Percentiles rank a stretch among this genome's conserved stretches.
phyloP scores from a whole-genome alignment of 1,140 invertebrate genomes.

The Zaprionus ornatus region DNA sequence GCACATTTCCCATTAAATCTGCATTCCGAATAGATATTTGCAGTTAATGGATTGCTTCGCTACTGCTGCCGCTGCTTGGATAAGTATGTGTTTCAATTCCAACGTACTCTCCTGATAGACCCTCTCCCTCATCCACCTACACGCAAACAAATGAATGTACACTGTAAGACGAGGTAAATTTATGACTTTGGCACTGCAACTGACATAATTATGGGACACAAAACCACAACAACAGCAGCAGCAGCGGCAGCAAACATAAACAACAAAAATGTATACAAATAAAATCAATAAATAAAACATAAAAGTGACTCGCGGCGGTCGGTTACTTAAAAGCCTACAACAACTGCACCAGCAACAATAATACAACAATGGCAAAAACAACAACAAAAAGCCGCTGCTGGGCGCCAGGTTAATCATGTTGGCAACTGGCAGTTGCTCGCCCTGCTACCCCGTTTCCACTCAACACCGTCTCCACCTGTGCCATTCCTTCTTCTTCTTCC shows the following conservation, averaged over 20 bases:
- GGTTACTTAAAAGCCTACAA: conserved; percentile 61
- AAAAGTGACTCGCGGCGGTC: conserved; percentile 65
- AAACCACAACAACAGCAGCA: conserved; percentile 52
- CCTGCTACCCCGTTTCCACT: conserved; percentile 5
- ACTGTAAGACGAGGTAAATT: conserved; percentile 61
- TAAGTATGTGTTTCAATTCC: conserved; percentile 14
- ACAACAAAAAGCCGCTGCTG: neutral
- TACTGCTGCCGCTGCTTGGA: conserved; percentile 8
- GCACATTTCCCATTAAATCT: conserved; percentile 49
- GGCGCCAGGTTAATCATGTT: conserved; percentile 5
- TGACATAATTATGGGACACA: conserved; percentile 76
- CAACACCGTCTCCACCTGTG: neutral
- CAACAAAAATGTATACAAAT: conserved; percentile 48
- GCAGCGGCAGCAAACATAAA: conserved; percentile 14
- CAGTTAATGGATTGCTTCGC: conserved; percentile 43
- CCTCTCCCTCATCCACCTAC: neutral
- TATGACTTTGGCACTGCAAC: conserved; percentile 75
- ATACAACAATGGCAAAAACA: conserved; percentile 14
- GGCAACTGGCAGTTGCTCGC: neutral
- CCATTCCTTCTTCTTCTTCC: neutral
- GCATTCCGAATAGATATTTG: conserved; percentile 46
- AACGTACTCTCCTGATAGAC: neutral
- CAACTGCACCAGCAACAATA: conserved; percentile 30
- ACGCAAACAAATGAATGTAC: conserved; percentile 41
- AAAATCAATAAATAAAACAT: conserved; percentile 81